These are phyloP conservation scores for Aphaenogaster rudis DNA, from an alignment of 1,140 invertebrate species.

Conservation along the genomic window DNA sequence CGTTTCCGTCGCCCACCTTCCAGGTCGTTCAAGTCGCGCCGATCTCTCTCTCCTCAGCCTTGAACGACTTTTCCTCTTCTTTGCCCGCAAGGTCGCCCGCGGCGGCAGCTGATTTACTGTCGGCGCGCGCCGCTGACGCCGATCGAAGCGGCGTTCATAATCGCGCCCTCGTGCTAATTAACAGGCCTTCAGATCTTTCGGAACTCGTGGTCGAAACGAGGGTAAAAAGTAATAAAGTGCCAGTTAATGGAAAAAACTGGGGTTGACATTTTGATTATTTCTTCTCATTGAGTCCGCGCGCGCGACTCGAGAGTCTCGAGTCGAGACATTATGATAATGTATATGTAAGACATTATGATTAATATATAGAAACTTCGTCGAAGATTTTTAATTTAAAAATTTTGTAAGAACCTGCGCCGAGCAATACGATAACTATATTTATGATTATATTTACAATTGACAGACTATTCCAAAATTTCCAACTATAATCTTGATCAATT, in stretches of 20 bases:
- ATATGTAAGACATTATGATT: background rate
- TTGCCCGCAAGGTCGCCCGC: slow-evolving; percentile 61
- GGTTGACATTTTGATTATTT: slow-evolving; percentile 3
- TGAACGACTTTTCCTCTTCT: slow-evolving; percentile 65
- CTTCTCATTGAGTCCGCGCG: background rate
- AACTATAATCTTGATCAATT: background rate
- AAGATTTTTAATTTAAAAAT: slow-evolving; percentile 1
- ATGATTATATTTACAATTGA: background rate
- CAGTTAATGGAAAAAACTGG: slow-evolving; percentile 17
- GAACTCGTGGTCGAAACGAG: background rate
- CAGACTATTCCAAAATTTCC: background rate
- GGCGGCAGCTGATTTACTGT: slow-evolving; percentile 60
- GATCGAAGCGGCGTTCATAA: slow-evolving; percentile 59
- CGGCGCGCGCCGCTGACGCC: slow-evolving; percentile 47
- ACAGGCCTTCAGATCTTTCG: background rate
- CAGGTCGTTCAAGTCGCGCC: slow-evolving; percentile 34
- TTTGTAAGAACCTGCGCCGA: background rate
- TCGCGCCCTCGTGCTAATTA: slow-evolving; percentile 48
- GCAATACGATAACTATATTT: background rate
- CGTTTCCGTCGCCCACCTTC: slow-evolving; percentile 51
- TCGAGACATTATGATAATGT: background rate
- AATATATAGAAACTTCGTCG: background rate
- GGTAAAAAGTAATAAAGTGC: slow-evolving; percentile 17
- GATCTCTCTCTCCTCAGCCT: slow-evolving; percentile 58
- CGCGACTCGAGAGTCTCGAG: background rate